Evolutionary conservation across 2,113 vertebrate genomes (phyloP).

Genomic region (Ochotona princeps): DNA sequence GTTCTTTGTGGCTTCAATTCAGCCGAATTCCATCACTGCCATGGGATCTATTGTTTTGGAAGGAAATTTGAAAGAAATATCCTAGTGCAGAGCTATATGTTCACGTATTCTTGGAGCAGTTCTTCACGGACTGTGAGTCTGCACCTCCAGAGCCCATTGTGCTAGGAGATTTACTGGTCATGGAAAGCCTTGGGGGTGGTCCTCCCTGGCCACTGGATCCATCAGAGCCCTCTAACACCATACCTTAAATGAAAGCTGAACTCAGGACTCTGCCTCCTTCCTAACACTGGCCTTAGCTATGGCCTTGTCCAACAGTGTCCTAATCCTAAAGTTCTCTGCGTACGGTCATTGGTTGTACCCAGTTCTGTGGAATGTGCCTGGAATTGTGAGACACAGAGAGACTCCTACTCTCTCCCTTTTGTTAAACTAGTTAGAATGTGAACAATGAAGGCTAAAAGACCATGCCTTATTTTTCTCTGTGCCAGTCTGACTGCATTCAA

Average conservation of each 20-base stretch:
- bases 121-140: neutral
- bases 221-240: no score
- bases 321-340: neutral
- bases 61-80: slow-evolving; percentile 52
- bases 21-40: neutral
- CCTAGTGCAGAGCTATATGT: neutral
- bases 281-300: neutral
- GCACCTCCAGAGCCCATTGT: neutral
- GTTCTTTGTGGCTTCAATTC: neutral
- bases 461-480: neutral
- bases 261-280: neutral
- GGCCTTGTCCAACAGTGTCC: neutral
- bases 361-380: neutral
- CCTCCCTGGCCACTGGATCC: neutral
- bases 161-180: neutral
- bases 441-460: neutral
- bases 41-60: slow-evolving; percentile 34
- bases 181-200: neutral
- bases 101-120: slow-evolving; percentile 1
- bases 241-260: neutral
- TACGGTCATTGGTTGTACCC: neutral
- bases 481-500: neutral
- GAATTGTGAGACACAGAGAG: neutral
- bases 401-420: neutral
- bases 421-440: neutral